These are phyloP conservation scores for Drosophila melanosoma DNA, from an alignment of 2,888 invertebrate genomes.

Conservation along the genomic window DNA sequence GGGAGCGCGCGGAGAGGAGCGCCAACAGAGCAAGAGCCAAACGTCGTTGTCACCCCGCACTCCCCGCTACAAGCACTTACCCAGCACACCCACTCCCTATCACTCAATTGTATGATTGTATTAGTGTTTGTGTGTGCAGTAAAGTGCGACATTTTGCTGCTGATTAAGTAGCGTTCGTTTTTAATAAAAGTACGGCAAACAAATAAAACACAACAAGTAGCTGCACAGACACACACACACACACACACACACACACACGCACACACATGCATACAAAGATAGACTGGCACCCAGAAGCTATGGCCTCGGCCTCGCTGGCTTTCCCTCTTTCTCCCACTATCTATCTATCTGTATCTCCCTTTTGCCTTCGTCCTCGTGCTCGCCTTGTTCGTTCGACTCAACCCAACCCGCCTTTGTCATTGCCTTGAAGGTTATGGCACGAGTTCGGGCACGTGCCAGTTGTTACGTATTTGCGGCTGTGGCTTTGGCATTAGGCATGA, in stretches of 20 bases:
- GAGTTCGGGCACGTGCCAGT: slow-evolving; percentile 62
- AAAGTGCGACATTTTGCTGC: slow-evolving; percentile 79
- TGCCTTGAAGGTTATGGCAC: slow-evolving; percentile 71
- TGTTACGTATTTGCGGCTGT: slow-evolving; percentile 69
- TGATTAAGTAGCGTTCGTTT: slow-evolving; percentile 80
- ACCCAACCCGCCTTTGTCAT: slow-evolving; percentile 38
- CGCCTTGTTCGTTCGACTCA: neutral
- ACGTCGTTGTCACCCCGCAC: slow-evolving; percentile 5
- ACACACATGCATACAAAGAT: slow-evolving; percentile 7
- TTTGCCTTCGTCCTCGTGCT: slow-evolving; percentile 5
- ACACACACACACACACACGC: neutral
- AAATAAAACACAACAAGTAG: slow-evolving; percentile 77
- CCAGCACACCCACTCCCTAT: slow-evolving; percentile 13
- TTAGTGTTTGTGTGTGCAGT: slow-evolving; percentile 50
- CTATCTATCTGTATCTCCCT: neutral
- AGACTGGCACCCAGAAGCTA: slow-evolving; percentile 48
- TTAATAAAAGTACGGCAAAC: slow-evolving; percentile 76
- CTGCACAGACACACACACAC: slow-evolving; percentile 31
- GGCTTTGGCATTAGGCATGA: slow-evolving; percentile 52
- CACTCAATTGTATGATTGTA: slow-evolving; percentile 6
- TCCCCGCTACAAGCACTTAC: neutral
- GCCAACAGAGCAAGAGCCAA: slow-evolving; percentile 37
- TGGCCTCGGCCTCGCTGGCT: slow-evolving; percentile 27
- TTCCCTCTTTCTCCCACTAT: neutral
- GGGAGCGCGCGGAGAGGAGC: slow-evolving; percentile 13